Percentiles rank a stretch among this genome's conserved stretches.
These are phyloP conservation scores for Pammene aurita DNA, from an alignment of 2,888 invertebrate species.

Conservation along the genomic window DNA sequence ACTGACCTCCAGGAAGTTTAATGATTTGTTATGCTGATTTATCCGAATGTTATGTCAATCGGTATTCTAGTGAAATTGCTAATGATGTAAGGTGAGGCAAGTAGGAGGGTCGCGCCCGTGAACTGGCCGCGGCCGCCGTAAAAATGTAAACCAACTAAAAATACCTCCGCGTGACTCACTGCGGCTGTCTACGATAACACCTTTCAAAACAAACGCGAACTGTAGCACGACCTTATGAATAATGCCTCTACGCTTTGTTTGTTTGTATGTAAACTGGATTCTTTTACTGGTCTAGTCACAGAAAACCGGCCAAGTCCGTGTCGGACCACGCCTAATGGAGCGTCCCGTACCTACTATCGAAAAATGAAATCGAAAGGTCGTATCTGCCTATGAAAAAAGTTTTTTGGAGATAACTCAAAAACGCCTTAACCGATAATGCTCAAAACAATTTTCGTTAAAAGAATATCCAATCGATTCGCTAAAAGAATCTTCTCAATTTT, in stretches of 20 bases:
- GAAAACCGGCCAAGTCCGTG: no score
- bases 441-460: no score
- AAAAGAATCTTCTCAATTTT: no score
- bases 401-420: no score
- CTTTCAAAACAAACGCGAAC: conserved; percentile 41
- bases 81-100: conserved; percentile 26
- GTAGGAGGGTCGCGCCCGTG: conserved; percentile 55
- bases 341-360: no score
- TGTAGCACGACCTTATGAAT: conserved; percentile 39
- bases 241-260: conserved; percentile 29
- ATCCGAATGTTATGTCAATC: neutral
- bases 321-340: no score
- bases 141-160: conserved; percentile 62
- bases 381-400: no score
- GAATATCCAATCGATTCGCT: no score
- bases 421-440: no score
- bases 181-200: conserved; percentile 42
- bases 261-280: conserved; percentile 13
- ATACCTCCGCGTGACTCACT: conserved; percentile 59
- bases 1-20: neutral
- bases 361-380: no score
- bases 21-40: neutral
- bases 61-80: conserved; percentile 20
- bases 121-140: conserved; percentile 58
- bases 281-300: neutral